Conservation (phyloP, 1,140 invertebrate species). For the Drosophila lini region DNA sequence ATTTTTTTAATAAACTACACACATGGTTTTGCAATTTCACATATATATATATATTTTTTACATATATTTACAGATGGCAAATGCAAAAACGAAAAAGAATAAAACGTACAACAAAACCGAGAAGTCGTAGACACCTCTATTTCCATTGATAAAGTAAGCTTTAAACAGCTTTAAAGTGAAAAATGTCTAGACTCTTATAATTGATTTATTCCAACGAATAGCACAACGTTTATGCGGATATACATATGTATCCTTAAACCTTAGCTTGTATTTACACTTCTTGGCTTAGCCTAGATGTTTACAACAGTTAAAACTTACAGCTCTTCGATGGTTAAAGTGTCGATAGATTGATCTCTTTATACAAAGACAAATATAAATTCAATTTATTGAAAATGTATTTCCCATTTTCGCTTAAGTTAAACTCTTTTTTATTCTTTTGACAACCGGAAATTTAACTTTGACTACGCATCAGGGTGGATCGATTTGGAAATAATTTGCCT, state of each 20-base stretch:
- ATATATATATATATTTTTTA: not conserved
- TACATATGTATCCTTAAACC: constrained; percentile 11
- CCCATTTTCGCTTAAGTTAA: constrained; percentile 13
- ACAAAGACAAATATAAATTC: constrained; percentile 42
- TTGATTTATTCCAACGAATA: constrained; percentile 22
- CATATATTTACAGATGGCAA: constrained; percentile 40
- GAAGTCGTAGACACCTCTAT: not conserved
- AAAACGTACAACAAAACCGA: not conserved
- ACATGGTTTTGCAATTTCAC: constrained; percentile 7
- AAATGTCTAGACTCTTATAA: constrained; percentile 17
- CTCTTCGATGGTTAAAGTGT: constrained; percentile 58
- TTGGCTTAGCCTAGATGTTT: constrained; percentile 54
- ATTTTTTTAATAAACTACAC: constrained; percentile 24
- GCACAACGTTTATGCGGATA: constrained; percentile 13
- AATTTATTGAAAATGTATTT: constrained; percentile 41
- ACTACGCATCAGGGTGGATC: constrained; percentile 16
- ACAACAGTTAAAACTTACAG: constrained; percentile 75
- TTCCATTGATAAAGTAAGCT: constrained; percentile 4
- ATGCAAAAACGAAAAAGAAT: constrained; percentile 1
- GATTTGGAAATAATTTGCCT: constrained; percentile 2
- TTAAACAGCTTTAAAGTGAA: constrained; percentile 21
- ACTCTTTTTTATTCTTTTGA: constrained; percentile 25
- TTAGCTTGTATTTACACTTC: constrained; percentile 29
- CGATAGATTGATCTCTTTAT: constrained; percentile 24
- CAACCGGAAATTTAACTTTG: constrained; percentile 63